Evolutionary conservation across 2,888 invertebrate species (phyloP).

Genomic region (Bruchidius siliquastri): DNA sequence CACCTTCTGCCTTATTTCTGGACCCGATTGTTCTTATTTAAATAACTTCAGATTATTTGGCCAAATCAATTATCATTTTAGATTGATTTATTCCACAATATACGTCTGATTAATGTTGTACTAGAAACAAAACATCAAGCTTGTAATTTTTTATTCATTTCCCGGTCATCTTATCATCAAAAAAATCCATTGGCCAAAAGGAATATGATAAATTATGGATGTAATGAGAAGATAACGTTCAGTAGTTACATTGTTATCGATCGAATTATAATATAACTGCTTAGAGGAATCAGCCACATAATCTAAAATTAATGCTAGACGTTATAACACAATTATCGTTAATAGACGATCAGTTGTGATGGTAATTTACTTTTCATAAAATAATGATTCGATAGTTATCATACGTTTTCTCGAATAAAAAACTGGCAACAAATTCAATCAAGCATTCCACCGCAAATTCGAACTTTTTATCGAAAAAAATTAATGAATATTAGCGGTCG

Average conservation of each 20-base stretch:
- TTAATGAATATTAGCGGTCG: background rate
- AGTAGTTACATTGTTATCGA: background rate
- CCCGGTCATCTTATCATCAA: too few relatives aligned
- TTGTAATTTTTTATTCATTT: too few relatives aligned
- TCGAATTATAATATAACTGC: background rate
- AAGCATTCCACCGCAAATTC: background rate
- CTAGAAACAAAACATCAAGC: too few relatives aligned
- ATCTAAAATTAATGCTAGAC: background rate
- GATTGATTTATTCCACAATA: too few relatives aligned
- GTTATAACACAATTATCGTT: background rate
- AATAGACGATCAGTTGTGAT: background rate
- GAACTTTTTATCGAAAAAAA: background rate
- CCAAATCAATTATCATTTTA: too few relatives aligned
- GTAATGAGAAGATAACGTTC: too few relatives aligned
- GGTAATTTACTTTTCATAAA: background rate
- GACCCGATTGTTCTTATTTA: too few relatives aligned
- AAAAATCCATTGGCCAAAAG: too few relatives aligned
- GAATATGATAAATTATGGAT: too few relatives aligned
- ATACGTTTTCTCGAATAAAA: background rate
- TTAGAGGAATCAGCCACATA: background rate
- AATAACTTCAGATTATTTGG: too few relatives aligned
- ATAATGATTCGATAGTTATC: background rate
- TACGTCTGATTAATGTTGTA: too few relatives aligned
- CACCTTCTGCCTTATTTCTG: too few relatives aligned
- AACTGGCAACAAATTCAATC: background rate